Evolutionary conservation across 2,888 invertebrate species (phyloP).

Genomic region (Automeris io): DNA sequence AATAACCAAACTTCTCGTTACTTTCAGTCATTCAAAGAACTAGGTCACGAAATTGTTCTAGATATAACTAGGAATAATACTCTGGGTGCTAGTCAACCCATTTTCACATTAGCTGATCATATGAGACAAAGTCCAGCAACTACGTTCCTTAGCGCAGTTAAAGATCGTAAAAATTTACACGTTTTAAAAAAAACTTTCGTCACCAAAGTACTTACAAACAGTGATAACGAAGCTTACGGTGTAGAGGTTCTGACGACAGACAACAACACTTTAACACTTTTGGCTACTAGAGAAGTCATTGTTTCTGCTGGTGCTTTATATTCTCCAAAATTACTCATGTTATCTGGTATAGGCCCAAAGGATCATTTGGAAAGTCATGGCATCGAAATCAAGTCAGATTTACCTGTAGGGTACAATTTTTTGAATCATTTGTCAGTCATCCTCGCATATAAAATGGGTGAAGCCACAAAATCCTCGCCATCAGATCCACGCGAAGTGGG

Average conservation of each 20-base stretch:
- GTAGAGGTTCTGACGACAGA: neutral
- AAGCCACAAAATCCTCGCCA: neutral
- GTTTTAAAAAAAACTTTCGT: neutral
- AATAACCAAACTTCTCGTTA: constrained; percentile 4
- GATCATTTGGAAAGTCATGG: constrained; percentile 30
- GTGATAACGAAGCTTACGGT: neutral
- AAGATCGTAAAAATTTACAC: neutral
- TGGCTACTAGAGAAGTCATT: neutral
- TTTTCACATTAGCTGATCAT: constrained; percentile 9
- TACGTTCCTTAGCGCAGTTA: constrained; percentile 19
- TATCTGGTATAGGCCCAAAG: constrained; percentile 56
- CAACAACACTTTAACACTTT: neutral
- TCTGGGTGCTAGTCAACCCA: constrained; percentile 6
- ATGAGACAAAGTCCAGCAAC: constrained; percentile 14
- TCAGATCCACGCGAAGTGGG: neutral
- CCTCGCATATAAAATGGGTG: neutral
- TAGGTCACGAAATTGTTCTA: constrained; percentile 11
- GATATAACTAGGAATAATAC: constrained; percentile 10
- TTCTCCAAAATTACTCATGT: constrained; percentile 50
- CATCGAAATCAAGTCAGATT: constrained; percentile 37
- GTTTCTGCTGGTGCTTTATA: constrained; percentile 31
- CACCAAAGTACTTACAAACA: neutral
- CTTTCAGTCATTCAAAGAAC: constrained; percentile 11
- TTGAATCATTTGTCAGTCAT: neutral
- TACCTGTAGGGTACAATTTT: constrained; percentile 18